Percentiles rank a stretch among this genome's conserved stretches.
phyloP scores from a whole-genome alignment of 2,888 invertebrate genomes.

The Colletes collaris region DNA sequence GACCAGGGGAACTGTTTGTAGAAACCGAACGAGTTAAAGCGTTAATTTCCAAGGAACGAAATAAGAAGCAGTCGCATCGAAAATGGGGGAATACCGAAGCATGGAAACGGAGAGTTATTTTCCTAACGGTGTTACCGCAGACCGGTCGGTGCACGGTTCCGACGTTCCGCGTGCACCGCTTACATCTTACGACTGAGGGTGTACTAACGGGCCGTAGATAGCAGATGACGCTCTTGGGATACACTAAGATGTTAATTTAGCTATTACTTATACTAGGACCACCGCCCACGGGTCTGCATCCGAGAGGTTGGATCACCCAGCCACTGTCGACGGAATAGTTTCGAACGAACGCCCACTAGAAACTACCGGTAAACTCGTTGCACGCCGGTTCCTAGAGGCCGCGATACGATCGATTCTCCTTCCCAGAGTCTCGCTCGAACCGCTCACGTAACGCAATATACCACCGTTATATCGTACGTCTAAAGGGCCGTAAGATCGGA shows the following conservation, averaged over 20 bases:
- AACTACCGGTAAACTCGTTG: slow-evolving; percentile 54
- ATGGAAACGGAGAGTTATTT: too few relatives aligned
- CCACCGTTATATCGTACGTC: slow-evolving; percentile 13
- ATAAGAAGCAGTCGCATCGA: slow-evolving; percentile 14
- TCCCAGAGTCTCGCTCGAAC: neutral
- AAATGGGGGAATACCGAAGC: too few relatives aligned
- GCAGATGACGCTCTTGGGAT: slow-evolving; percentile 81
- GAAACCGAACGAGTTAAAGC: too few relatives aligned
- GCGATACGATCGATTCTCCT: slow-evolving; percentile 52
- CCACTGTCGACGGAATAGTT: slow-evolving; percentile 53
- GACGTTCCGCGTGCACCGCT: slow-evolving; percentile 7
- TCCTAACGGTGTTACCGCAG: too few relatives aligned
- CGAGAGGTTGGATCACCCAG: slow-evolving; percentile 67
- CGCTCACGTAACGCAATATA: slow-evolving; percentile 34
- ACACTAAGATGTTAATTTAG: slow-evolving; percentile 81
- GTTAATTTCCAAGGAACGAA: slow-evolving; percentile 7
- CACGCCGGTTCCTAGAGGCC: slow-evolving; percentile 29
- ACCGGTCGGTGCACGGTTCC: too few relatives aligned
- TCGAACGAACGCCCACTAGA: slow-evolving; percentile 51
- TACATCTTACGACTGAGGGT: slow-evolving; percentile 54
- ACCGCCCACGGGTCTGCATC: slow-evolving; percentile 66
- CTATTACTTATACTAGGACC: slow-evolving; percentile 79
- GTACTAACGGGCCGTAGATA: slow-evolving; percentile 74
- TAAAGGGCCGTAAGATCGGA: slow-evolving; percentile 31
- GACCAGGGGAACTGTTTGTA: too few relatives aligned